A percentile compares a stretch with the other conserved stretches of the same genome.
Evolutionary conservation across 2,888 invertebrate species (phyloP).

Genomic region (Emmelina monodactyla): DNA sequence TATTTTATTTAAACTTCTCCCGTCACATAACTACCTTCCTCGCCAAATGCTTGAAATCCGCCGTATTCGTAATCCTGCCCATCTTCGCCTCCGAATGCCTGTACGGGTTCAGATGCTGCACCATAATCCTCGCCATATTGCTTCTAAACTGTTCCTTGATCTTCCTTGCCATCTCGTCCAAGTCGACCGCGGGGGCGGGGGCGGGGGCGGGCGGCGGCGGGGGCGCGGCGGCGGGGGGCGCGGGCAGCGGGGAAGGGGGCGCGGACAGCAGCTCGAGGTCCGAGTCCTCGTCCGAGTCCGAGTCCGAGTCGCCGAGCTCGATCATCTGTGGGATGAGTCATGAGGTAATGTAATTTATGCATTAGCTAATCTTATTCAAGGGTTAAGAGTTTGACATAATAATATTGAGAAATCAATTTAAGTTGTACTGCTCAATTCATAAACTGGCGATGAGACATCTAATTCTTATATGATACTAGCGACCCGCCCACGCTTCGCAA

Average conservation of each 20-base stretch:
- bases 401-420: no score
- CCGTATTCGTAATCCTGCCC: slow-evolving; percentile 86
- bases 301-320: slow-evolving; percentile 47
- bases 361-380: no score
- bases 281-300: slow-evolving; percentile 26
- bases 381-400: no score
- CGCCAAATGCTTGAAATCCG: slow-evolving; percentile 94
- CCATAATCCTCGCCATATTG: slow-evolving; percentile 82
- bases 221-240: slow-evolving; percentile 4
- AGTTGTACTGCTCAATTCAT: no score
- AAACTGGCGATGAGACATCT: no score
- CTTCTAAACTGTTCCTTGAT: slow-evolving; percentile 86
- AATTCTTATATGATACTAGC: no score
- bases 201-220: slow-evolving; percentile 8
- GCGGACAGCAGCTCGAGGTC: slow-evolving; percentile 18
- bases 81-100: slow-evolving; percentile 83
- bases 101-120: slow-evolving; percentile 87
- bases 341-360: no score
- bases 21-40: slow-evolving; percentile 91
- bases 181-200: slow-evolving; percentile 25
- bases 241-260: slow-evolving; percentile 3
- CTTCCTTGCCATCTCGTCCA: slow-evolving; percentile 67
- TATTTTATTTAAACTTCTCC: no score
- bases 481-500: no score
- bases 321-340: slow-evolving; percentile 32